Conservation (phyloP, 2,888 invertebrate species). For the Torymus texanus region DNA sequence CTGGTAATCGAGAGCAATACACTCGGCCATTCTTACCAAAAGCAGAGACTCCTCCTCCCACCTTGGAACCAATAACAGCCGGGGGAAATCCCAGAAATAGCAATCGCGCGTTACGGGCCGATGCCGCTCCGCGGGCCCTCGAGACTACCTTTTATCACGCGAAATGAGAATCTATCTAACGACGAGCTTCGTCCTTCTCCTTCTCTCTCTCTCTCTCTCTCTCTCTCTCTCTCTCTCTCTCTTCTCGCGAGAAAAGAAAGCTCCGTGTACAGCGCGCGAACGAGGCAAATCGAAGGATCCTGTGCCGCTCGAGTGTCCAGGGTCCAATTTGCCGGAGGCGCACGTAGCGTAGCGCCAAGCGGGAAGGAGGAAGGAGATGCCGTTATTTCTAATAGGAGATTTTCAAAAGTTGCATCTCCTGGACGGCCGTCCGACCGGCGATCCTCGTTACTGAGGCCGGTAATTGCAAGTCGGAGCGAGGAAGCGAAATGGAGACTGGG, state of each 20-base stretch:
- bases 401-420: constrained; percentile 70
- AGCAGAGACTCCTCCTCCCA: background rate
- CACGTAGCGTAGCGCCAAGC: constrained; percentile 47
- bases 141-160: constrained; percentile 28
- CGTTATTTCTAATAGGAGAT: constrained; percentile 74
- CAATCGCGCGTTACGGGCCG: constrained; percentile 5
- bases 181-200: background rate
- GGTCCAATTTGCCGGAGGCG: constrained; percentile 55
- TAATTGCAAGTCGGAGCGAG: constrained; percentile 66
- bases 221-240: too few species aligned
- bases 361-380: constrained; percentile 44
- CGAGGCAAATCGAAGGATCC: constrained; percentile 48
- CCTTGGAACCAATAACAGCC: constrained; percentile 18
- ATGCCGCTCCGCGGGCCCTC: background rate
- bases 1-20: background rate
- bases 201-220: too few species aligned
- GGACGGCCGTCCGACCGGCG: constrained; percentile 40
- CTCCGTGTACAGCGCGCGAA: constrained; percentile 9
- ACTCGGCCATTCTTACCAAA: background rate
- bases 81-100: constrained; percentile 23
- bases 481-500: constrained; percentile 45
- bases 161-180: constrained; percentile 52
- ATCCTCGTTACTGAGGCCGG: constrained; percentile 68
- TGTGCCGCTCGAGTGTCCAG: constrained; percentile 47
- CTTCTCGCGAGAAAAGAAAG: constrained; percentile 14